Conservation (phyloP, 2,113 vertebrate genomes). For the Willisornis vidua region DNA sequence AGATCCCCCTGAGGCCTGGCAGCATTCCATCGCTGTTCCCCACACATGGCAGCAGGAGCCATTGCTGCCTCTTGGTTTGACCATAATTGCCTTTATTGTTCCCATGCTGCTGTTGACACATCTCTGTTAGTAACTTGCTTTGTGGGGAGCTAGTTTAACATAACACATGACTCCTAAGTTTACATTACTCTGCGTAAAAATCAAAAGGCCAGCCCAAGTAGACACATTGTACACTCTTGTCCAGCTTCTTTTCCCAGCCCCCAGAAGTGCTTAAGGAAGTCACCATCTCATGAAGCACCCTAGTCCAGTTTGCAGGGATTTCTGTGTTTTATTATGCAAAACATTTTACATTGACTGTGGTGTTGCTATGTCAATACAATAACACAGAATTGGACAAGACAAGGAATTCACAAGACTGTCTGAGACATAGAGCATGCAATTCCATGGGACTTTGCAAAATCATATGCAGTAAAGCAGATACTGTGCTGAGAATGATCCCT, state of each 20-base stretch:
- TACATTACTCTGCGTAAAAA: not conserved
- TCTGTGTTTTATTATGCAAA: not conserved
- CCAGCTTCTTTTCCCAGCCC: not conserved
- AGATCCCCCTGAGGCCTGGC: fast-evolving
- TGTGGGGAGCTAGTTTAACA: not conserved
- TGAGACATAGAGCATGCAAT: not conserved
- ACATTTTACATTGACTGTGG: not conserved
- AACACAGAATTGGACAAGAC: fast-evolving
- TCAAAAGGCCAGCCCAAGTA: not conserved
- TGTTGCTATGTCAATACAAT: not conserved
- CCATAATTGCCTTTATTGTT: not conserved
- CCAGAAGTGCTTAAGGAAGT: not conserved
- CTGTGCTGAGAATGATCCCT: not conserved
- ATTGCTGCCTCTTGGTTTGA: not conserved
- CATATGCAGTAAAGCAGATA: not conserved
- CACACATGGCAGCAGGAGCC: not conserved
- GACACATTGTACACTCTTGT: not conserved
- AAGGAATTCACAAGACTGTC: not conserved
- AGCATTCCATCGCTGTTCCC: not conserved
- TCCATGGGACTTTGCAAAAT: not conserved
- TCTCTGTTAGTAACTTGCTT: not conserved
- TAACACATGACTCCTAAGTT: not conserved
- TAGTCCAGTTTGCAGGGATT: not conserved
- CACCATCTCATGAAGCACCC: not conserved
- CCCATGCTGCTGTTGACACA: not conserved